Conservation (phyloP, 2,888 invertebrate species). For the Noctua pronuba region DNA sequence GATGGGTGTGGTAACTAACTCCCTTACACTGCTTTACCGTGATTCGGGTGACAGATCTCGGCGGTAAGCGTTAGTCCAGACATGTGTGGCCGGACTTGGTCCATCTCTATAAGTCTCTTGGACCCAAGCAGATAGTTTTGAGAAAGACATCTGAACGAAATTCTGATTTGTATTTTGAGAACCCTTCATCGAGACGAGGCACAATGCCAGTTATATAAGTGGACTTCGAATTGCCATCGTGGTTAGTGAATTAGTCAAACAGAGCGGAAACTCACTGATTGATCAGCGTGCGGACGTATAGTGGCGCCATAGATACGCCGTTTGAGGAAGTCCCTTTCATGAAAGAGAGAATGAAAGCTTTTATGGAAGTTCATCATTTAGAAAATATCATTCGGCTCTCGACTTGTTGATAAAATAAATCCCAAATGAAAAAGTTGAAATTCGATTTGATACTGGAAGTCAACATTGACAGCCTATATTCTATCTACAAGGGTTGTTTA, state of each 20-base stretch:
- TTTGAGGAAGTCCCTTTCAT: background rate
- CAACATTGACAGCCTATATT: constrained; percentile 15
- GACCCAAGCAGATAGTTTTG: background rate
- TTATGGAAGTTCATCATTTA: background rate
- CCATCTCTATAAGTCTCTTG: background rate
- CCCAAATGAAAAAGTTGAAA: constrained; percentile 30
- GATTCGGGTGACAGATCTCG: background rate
- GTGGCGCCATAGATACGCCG: background rate
- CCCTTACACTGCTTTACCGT: background rate
- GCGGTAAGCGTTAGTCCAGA: background rate
- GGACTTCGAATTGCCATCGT: background rate
- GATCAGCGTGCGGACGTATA: background rate
- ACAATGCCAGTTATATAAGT: background rate
- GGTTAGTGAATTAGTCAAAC: background rate
- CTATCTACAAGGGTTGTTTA: constrained; percentile 14
- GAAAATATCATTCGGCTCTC: background rate
- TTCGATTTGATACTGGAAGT: constrained; percentile 30
- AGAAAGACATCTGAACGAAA: background rate
- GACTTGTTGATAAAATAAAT: constrained; percentile 22
- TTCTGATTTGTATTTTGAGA: background rate
- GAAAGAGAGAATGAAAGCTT: background rate
- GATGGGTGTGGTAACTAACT: no score
- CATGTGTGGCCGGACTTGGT: background rate
- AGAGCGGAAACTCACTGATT: constrained; percentile 1
- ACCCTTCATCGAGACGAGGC: background rate